These are phyloP conservation scores for Lasioglossum leucozonium DNA, from an alignment of 2,888 invertebrate species.

Conservation along the genomic window DNA sequence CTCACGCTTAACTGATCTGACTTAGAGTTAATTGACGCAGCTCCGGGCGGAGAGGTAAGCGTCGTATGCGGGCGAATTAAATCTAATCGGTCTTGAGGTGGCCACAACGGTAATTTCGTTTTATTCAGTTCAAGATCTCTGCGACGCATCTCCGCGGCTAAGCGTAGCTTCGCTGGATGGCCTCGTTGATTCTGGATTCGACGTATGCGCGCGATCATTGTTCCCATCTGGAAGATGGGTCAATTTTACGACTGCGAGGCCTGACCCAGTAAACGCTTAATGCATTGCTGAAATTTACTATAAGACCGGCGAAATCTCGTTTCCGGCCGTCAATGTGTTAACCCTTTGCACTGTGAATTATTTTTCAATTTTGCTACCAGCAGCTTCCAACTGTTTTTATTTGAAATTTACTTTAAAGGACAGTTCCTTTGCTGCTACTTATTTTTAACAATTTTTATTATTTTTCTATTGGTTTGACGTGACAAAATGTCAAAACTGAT, in stretches of 20 bases:
- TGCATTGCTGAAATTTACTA: no score
- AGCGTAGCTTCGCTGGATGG: neutral
- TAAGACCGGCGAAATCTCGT: no score
- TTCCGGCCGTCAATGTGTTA: no score
- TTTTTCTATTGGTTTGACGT: no score
- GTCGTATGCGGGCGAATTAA: slow-evolving; percentile 6
- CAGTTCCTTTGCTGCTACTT: no score
- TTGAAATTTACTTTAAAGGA: no score
- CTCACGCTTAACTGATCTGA: neutral
- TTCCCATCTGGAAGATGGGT: neutral
- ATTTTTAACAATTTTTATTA: no score
- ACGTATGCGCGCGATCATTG: neutral
- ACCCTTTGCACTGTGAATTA: no score
- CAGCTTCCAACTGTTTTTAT: no score
- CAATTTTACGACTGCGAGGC: neutral
- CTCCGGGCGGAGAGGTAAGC: slow-evolving; percentile 6
- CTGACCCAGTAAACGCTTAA: neutral
- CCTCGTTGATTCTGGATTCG: neutral
- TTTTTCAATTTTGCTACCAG: no score
- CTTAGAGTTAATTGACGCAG: slow-evolving; percentile 1
- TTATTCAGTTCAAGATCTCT: neutral
- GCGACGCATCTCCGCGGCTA: neutral
- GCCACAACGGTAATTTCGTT: neutral
- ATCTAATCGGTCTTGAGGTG: slow-evolving; percentile 2
- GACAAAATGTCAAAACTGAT: no score